These are phyloP conservation scores for Noctua janthe DNA, from an alignment of 2,888 invertebrate genomes.

Conservation along the genomic window DNA sequence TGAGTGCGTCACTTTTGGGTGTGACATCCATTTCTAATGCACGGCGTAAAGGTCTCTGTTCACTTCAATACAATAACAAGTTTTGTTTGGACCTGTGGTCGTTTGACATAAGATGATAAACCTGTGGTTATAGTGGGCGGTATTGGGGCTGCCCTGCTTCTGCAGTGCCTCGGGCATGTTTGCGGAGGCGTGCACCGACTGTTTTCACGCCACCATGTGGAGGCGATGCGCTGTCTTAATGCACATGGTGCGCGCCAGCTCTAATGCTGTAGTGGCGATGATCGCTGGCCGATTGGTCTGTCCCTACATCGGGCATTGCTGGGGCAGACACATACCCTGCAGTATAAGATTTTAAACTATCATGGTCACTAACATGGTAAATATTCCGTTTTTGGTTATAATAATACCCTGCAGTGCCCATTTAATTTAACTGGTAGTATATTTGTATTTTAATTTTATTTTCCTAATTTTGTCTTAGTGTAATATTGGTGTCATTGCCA, in stretches of 20 bases:
- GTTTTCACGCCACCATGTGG: not conserved
- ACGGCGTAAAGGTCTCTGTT: conserved; percentile 13
- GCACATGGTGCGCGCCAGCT: not conserved
- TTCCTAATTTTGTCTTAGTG: no score
- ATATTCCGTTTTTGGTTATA: no score
- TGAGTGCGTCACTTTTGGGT: conserved; percentile 22
- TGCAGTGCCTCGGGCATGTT: not conserved
- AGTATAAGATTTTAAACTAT: no score
- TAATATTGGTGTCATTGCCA: no score
- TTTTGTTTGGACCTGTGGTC: not conserved
- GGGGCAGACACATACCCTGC: not conserved
- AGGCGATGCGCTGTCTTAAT: not conserved
- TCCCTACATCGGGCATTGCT: not conserved
- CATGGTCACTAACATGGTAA: no score
- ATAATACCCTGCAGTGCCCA: not conserved
- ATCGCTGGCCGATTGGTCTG: not conserved
- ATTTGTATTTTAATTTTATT: no score
- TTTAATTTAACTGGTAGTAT: not conserved
- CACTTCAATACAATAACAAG: not conserved
- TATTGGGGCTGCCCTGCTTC: not conserved
- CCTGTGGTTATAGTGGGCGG: not conserved
- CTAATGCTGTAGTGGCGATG: not conserved
- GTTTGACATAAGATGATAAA: not conserved
- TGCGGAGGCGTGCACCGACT: not conserved
- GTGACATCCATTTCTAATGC: conserved; percentile 24